Evolutionary conservation across 2,797 vertebrate genomes (phyloP).

Genomic region (Scolopax rusticola): DNA sequence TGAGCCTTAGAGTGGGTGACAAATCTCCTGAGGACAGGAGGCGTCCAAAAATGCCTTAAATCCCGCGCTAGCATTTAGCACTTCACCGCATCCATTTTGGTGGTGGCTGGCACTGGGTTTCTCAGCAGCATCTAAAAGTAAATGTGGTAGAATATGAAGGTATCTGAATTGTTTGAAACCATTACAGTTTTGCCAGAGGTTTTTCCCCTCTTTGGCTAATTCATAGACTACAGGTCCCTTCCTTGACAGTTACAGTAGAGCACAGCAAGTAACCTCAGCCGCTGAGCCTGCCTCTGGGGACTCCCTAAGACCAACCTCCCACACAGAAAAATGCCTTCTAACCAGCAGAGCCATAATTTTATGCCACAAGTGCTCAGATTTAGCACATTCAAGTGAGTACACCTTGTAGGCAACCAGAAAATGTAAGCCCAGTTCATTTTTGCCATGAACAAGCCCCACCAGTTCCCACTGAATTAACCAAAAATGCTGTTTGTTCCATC

Average conservation of each 20-base stretch:
- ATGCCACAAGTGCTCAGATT: background rate
- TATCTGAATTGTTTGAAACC: background rate
- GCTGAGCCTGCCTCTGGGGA: background rate
- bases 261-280: background rate
- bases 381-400: background rate
- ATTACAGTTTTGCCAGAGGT: background rate
- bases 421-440: background rate
- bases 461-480: background rate
- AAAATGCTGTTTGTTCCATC: fast-evolving
- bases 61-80: background rate
- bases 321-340: background rate
- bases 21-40: background rate
- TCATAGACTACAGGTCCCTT: background rate
- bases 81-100: background rate
- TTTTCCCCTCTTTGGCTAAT: background rate
- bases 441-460: background rate
- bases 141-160: background rate
- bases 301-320: background rate
- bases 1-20: background rate
- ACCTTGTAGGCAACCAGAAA: background rate
- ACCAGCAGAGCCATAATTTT: background rate
- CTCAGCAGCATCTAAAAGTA: background rate
- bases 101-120: background rate
- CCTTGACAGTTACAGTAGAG: background rate
- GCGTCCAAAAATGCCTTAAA: background rate